These are phyloP conservation scores for Nesogale talazaci DNA, from an alignment of 2,113 vertebrate species.

Conservation along the genomic window DNA sequence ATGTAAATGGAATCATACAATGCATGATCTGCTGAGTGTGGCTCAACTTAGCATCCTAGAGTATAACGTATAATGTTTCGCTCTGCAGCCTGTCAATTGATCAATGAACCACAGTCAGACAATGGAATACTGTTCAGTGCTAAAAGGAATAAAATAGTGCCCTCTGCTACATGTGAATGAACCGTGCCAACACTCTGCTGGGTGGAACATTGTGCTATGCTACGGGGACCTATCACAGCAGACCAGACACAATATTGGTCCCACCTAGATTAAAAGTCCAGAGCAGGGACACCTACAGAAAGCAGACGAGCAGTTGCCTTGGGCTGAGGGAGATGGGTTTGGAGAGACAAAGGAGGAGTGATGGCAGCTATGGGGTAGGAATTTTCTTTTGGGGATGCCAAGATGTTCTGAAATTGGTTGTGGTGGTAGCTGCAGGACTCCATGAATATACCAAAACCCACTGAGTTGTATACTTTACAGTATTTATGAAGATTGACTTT, in stretches of 20 bases:
- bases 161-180: neutral
- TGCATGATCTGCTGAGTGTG: neutral
- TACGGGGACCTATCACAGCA: slow-evolving; percentile 19
- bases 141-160: slow-evolving; percentile 31
- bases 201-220: neutral
- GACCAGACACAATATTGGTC: neutral
- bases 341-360: neutral
- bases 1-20: neutral
- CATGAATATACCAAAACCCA: slow-evolving; percentile 39
- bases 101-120: neutral
- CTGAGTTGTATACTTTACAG: slow-evolving; percentile 1
- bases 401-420: slow-evolving; percentile 22
- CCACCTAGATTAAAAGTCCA: slow-evolving; percentile 39
- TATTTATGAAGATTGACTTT: slow-evolving; percentile 17
- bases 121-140: neutral
- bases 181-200: neutral
- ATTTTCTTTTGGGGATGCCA: neutral
- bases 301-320: neutral
- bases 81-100: neutral
- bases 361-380: neutral
- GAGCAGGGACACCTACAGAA: neutral
- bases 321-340: neutral
- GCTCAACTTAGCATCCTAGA: neutral
- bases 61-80: too few species aligned
- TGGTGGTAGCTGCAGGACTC: neutral